Evolutionary conservation across 2,888 invertebrate genomes (phyloP), one percentile per base, ranked within the genome.

Genomic region (Stenchaetothrips biformis): DNA sequence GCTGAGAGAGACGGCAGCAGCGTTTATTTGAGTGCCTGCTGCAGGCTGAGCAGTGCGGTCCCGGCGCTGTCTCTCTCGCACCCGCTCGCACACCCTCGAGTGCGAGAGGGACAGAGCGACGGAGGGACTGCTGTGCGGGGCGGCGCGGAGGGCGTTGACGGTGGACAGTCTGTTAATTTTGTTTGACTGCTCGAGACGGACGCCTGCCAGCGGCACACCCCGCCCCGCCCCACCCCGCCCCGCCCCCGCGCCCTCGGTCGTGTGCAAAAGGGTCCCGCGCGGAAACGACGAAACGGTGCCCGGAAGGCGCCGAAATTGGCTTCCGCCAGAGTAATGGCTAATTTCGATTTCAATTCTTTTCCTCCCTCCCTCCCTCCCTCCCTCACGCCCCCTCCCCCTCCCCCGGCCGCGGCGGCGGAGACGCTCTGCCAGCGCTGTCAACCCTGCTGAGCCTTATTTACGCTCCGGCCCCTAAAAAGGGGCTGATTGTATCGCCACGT

Each of bases 331-430:
- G 67, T 74, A 74, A 74, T 74, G 67, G 67, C 67, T 74, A 74
- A 74, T 74, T 74, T 74, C 67, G 67, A 74, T 74, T 74, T 74
- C 67, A 74, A 74, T 74, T 74, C 67, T 74, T 74, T 74, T 74
- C 25, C 67, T 11, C 37, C 6, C 53, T 9, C 53, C 6, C 53
- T 9, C 13, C 53, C 53, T 53, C 37, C 37, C 37, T n/a, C n/a
- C n/a, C n/a, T n/a, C n/a, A n/a, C n/a, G n/a, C 37, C 37, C n/a
- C n/a, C n/a, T n/a, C n/a, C n/a, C n/a, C n/a, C n/a, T n/a, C n/a
- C 49, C 67, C n/a, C 21, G n/a, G 21, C 67, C 18, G 62, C n/a
- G 37, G 37, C 37, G 37, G 37, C 37, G 37, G 37, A 37, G 37
- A 37, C 37, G 37, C 37, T 37, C n/a, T 37, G 37, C 37, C 37